A percentile compares a stretch with the other conserved stretches of the same genome.
phyloP scores from a whole-genome alignment of 2,888 invertebrate genomes.

The Pocota personata region DNA sequence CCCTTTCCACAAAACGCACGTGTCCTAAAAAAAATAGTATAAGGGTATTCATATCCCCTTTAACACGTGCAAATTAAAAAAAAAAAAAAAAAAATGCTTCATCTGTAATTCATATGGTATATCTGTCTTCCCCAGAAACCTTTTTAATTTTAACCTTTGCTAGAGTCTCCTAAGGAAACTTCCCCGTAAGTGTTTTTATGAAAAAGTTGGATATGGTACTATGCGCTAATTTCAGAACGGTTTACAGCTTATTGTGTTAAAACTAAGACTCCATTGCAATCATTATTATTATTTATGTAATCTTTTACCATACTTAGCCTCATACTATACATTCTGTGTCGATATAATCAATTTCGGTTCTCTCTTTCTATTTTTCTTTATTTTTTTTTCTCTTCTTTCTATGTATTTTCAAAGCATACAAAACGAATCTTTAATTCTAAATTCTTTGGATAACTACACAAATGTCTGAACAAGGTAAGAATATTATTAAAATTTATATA shows the following conservation, averaged over 20 bases:
- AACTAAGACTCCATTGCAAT: not conserved
- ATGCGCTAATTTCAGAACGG: not conserved
- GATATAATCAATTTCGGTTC: not conserved
- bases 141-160: too few species aligned
- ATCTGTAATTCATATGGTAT: too few species aligned
- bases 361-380: not conserved
- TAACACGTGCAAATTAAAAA: too few species aligned
- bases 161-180: too few species aligned
- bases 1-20: too few species aligned
- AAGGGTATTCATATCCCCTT: too few species aligned
- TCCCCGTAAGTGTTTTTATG: too few species aligned
- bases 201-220: too few species aligned
- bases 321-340: not conserved
- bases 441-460: slow-evolving; percentile 23
- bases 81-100: too few species aligned
- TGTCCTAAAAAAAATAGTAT: too few species aligned
- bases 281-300: not conserved
- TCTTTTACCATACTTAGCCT: not conserved
- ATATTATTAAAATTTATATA: not conserved
- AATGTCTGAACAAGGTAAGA: slow-evolving; percentile 44
- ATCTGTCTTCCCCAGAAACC: too few species aligned
- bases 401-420: slow-evolving; percentile 7
- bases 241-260: not conserved
- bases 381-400: not conserved
- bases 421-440: slow-evolving; percentile 29